These are phyloP conservation scores for Poecilia latipinna DNA, from an alignment of 2,113 vertebrate species.

Conservation along the genomic window DNA sequence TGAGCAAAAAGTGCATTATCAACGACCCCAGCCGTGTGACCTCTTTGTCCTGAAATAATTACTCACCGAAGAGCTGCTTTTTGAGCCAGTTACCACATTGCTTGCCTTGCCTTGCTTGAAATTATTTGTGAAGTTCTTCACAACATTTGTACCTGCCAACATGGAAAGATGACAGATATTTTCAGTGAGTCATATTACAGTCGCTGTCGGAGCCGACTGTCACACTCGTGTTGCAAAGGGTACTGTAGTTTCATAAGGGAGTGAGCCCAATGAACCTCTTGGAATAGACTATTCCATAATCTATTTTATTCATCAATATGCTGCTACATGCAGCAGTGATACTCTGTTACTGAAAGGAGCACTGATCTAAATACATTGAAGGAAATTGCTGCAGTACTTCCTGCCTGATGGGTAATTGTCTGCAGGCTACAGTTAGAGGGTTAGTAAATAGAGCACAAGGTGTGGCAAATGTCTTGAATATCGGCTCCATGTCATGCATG, in stretches of 20 bases:
- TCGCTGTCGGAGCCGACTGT: background rate
- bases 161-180: background rate
- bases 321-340: background rate
- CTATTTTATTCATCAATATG: background rate
- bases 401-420: constrained; percentile 11
- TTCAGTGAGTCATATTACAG: constrained; percentile 18
- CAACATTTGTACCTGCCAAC: constrained; percentile 7
- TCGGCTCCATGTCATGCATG: constrained; percentile 52
- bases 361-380: constrained; percentile 11
- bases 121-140: background rate
- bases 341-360: background rate
- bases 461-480: constrained; percentile 40
- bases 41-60: background rate
- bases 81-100: background rate
- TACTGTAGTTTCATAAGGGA: background rate
- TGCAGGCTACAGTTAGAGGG: constrained; percentile 4
- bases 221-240: background rate
- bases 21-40: background rate
- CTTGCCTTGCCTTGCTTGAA: background rate
- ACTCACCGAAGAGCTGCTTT: background rate
- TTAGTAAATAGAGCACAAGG: constrained; percentile 28
- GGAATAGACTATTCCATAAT: background rate
- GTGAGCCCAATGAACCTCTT: background rate
- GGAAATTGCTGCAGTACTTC: constrained; percentile 12
- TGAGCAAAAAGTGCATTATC: constrained; percentile 12